Evolutionary conservation across 2,113 vertebrate genomes (phyloP).

Genomic region (Platichthys flesus): DNA sequence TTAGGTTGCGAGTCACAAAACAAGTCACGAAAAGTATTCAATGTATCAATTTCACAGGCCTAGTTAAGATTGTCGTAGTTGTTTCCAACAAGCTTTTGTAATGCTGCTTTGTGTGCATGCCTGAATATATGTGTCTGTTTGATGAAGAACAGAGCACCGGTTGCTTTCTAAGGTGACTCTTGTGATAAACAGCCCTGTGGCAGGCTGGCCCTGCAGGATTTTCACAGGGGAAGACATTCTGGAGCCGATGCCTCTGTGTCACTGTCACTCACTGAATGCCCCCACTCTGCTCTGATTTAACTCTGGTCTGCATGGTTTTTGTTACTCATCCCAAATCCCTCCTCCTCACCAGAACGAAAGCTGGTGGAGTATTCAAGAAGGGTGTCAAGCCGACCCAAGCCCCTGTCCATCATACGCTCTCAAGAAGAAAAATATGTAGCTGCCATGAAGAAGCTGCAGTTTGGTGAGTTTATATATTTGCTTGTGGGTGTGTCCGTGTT

Average conservation of each 20-base stretch:
- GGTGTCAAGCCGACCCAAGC: constrained; percentile 89
- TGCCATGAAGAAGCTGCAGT: constrained; percentile 98
- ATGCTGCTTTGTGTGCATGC: neutral
- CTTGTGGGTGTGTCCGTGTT: neutral
- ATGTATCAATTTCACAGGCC: neutral
- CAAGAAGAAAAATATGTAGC: constrained; percentile 97
- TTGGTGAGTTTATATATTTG: constrained; percentile 86
- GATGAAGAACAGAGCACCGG: constrained; percentile 1
- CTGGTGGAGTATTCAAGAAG: constrained; percentile 94
- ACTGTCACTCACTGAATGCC: neutral
- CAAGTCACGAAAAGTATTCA: neutral
- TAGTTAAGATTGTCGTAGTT: neutral
- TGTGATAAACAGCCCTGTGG: constrained; percentile 13
- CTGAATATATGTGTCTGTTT: neutral
- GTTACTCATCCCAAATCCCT: neutral
- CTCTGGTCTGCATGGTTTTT: neutral
- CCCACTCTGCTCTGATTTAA: neutral
- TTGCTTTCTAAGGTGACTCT: neutral
- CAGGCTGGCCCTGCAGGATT: neutral
- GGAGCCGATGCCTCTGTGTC: neutral
- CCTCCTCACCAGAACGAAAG: constrained; percentile 88
- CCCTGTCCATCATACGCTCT: constrained; percentile 91
- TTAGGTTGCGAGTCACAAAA: neutral
- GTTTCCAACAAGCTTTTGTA: neutral
- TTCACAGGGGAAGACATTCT: neutral